Conservation (phyloP, 2,113 vertebrate species). For the Periophthalmus modestus region DNA sequence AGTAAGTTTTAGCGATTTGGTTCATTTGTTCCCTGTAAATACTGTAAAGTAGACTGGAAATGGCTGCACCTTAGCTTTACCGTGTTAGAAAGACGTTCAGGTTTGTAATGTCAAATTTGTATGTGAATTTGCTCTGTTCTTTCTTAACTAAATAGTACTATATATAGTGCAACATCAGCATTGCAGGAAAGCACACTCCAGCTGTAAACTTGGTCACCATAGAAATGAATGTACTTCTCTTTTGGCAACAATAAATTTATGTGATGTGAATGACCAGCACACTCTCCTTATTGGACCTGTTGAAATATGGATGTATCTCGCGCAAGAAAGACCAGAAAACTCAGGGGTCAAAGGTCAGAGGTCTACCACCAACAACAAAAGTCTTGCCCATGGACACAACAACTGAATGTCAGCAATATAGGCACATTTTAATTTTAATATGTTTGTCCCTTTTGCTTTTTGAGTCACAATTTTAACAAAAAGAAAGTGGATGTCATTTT, state of each 20-base stretch:
- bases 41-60: constrained; percentile 75
- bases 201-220: constrained; percentile 70
- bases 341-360: too few species aligned
- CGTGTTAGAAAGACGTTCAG: constrained; percentile 49
- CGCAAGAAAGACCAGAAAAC: too few species aligned
- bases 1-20: constrained; percentile 62
- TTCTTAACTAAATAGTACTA: constrained; percentile 65
- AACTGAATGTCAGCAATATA: not conserved
- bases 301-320: too few species aligned
- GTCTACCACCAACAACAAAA: too few species aligned
- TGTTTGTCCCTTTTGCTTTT: too few species aligned
- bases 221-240: constrained; percentile 81
- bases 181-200: constrained; percentile 65
- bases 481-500: not conserved
- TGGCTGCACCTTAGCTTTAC: constrained; percentile 69
- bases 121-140: constrained; percentile 71
- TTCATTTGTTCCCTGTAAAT: constrained; percentile 72
- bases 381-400: not conserved
- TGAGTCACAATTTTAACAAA: too few species aligned
- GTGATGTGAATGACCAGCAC: constrained; percentile 61
- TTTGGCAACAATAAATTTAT: constrained; percentile 78
- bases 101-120: constrained; percentile 73
- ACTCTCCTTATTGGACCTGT: not conserved
- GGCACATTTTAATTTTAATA: too few species aligned
- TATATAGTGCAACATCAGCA: constrained; percentile 61